Evolutionary conservation across 2,888 invertebrate species (phyloP), one percentile per base, ranked within the genome.

Genomic region (Orchesellides sinensis): DNA sequence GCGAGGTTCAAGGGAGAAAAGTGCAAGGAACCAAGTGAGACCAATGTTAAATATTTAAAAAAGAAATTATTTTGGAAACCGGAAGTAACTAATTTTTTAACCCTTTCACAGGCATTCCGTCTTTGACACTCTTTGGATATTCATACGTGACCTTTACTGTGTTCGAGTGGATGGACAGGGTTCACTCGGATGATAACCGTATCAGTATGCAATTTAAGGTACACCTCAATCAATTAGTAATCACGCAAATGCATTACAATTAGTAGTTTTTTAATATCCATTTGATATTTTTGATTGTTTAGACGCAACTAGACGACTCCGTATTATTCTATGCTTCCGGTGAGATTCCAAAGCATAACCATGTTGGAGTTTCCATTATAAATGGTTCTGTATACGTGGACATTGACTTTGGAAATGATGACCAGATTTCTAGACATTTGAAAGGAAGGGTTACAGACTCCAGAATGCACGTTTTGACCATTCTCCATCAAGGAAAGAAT

Each of bases 281-380:
- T 10, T n/a, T n/a, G n/a, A n/a, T 47, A 6, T 65, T 32, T 45
- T n/a, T 85, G 73, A 83, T 68, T 81, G 91, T 91, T 77, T 92
- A 96, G 93, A 98, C 98, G 8, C 93, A 94, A 88, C 96, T 96
- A 91, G 96, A 96, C 89, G 96, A 98, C 89, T 97, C 97, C 8
- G 96, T 96, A 1, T 90, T 98, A 83, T 96, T 98, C 90, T 98
- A 98, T 90, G 97, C 97, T 3, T 96, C 96, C 88, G 97, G 97
- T 21, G 96, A 96, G 89, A 95, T 95, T 66, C 94, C 95, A 75
- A 95, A 95, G 88, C 94, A 96, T 89, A 97, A 97, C 90, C 97
- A 98, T 90, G 94, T 98, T 29, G 96, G 97, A 4, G 94, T 96
- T 17, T 95, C 96, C 0, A 94, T 97, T 88, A 93, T 94, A 89